Evolutionary conservation across 2,113 vertebrate species (phyloP).

Genomic region (Lophochroa leadbeateri): DNA sequence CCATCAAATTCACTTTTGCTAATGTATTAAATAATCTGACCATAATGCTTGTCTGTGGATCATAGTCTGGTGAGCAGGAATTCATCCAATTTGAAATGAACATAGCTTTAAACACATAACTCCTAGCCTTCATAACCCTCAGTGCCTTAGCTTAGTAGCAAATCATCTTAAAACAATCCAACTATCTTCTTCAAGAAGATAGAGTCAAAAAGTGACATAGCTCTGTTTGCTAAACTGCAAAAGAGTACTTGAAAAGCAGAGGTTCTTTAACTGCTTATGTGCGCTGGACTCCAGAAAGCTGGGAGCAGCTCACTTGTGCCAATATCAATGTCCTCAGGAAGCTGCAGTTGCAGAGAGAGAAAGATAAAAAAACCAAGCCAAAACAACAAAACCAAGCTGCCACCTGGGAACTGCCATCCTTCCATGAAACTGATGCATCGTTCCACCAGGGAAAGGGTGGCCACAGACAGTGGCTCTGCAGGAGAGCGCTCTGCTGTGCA

Average conservation of each 20-base stretch:
- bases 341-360: not conserved
- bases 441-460: not conserved
- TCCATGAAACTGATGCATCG: not conserved
- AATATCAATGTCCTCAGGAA: accelerated
- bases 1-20: constrained; percentile 44
- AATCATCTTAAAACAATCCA: not conserved
- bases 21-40: constrained; percentile 30
- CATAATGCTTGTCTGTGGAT: constrained; percentile 20
- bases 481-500: not conserved
- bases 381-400: not conserved
- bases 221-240: not conserved
- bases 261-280: not conserved
- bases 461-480: not conserved
- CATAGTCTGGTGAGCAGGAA: constrained; percentile 59
- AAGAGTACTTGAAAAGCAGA: not conserved
- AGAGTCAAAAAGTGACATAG: constrained; percentile 22
- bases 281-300: not conserved
- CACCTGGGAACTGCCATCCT: not conserved
- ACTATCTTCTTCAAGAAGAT: not conserved
- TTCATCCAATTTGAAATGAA: constrained; percentile 15
- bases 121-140: not conserved
- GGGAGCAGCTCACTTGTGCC: not conserved
- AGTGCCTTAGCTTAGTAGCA: not conserved
- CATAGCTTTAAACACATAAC: not conserved
- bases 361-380: not conserved